These are phyloP conservation scores for Potamarius usumacintae DNA, from an alignment of 2,113 vertebrate genomes.

Conservation along the genomic window DNA sequence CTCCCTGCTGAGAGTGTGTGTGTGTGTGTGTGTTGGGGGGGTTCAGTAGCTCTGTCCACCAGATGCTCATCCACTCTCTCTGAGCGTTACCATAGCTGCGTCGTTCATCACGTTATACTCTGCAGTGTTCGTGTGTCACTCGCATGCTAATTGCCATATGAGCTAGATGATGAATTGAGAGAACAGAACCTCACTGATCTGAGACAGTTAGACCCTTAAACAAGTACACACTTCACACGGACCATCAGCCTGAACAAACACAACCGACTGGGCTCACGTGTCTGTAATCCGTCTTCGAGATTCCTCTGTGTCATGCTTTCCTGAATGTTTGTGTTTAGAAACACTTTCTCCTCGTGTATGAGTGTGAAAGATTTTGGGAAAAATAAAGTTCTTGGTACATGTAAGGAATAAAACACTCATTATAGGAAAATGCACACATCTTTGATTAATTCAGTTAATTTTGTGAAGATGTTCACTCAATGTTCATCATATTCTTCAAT, in stretches of 20 bases:
- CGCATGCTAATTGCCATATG: background rate
- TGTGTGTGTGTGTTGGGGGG: slow-evolving; percentile 11
- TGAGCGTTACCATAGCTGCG: background rate
- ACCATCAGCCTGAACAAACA: background rate
- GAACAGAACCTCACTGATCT: background rate
- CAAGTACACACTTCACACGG: background rate
- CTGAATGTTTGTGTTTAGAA: background rate
- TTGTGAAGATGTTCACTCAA: no score
- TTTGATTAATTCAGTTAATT: background rate
- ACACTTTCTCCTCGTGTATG: background rate
- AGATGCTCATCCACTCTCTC: background rate
- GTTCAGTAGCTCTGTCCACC: slow-evolving; percentile 26
- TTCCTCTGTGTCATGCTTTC: background rate
- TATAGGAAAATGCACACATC: background rate
- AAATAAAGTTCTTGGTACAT: background rate
- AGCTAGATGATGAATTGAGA: background rate
- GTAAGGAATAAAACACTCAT: background rate
- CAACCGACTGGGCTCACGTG: background rate
- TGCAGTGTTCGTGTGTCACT: slow-evolving; percentile 5
- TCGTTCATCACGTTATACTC: slow-evolving; percentile 1
- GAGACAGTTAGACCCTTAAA: background rate
- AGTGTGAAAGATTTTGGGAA: background rate
- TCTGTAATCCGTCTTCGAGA: background rate
- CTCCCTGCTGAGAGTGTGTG: slow-evolving; percentile 35
- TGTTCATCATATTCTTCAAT: background rate